Percentiles rank a stretch among this genome's conserved stretches.
Conservation (phyloP, 1,140 invertebrate genomes). For the Hylaeus anthracinus region DNA sequence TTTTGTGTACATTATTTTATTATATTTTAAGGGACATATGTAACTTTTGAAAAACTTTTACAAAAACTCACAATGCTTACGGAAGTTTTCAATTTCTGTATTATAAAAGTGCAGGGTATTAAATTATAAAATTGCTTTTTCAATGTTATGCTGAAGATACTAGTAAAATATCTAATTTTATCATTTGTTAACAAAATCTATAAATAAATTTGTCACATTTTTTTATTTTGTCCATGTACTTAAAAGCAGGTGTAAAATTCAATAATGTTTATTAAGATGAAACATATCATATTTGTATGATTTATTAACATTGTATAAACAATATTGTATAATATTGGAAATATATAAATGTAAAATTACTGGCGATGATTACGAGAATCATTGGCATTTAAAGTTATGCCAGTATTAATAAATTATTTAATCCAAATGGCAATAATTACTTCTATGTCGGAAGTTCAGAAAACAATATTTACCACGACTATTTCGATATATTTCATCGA, state of each 20-base stretch:
- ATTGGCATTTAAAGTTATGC: slow-evolving; percentile 30
- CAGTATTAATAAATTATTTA: slow-evolving; percentile 51
- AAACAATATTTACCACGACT: slow-evolving; percentile 31
- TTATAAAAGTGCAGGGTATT: slow-evolving; percentile 16
- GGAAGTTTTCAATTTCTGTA: neutral
- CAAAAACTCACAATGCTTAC: neutral
- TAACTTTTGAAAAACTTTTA: neutral
- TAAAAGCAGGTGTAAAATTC: slow-evolving; percentile 19
- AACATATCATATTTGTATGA: slow-evolving; percentile 34
- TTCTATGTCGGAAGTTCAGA: slow-evolving; percentile 21
- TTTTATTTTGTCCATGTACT: slow-evolving; percentile 10
- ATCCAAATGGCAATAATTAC: slow-evolving; percentile 30
- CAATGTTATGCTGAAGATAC: slow-evolving; percentile 1
- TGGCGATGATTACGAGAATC: slow-evolving; percentile 20
- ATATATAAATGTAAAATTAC: slow-evolving; percentile 57
- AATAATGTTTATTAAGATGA: slow-evolving; percentile 19
- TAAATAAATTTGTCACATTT: slow-evolving; percentile 11
- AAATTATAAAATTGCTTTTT: slow-evolving; percentile 15
- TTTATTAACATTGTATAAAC: slow-evolving; percentile 37
- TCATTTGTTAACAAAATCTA: slow-evolving; percentile 7
- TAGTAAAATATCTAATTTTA: slow-evolving; percentile 31
- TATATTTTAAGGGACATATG: neutral
- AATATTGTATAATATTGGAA: slow-evolving; percentile 42
- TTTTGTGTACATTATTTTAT: slow-evolving; percentile 44
- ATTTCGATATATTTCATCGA: slow-evolving; percentile 26